phyloP scores from a whole-genome alignment of 2,797 vertebrate species.

The Picus viridis region DNA sequence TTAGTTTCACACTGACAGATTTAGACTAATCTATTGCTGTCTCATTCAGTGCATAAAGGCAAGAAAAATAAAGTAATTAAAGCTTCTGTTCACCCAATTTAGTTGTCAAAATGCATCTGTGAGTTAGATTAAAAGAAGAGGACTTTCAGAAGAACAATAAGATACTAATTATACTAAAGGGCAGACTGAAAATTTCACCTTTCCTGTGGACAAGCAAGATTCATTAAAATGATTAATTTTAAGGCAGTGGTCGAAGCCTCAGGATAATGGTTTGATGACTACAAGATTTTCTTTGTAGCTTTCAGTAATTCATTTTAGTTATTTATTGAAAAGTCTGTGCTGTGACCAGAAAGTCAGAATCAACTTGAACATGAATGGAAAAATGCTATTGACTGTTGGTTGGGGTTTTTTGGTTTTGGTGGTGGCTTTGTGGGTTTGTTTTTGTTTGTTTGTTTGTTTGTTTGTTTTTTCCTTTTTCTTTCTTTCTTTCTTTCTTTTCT shows the following conservation, averaged over 20 bases:
- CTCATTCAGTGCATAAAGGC: neutral
- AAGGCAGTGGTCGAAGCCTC: neutral
- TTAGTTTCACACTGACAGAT: conserved; percentile 1
- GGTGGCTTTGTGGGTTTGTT: too few relatives aligned
- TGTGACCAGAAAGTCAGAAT: neutral
- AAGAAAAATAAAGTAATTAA: conserved; percentile 49
- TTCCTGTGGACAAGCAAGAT: conserved; percentile 2
- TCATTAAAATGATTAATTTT: neutral
- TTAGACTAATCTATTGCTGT: conserved; percentile 1
- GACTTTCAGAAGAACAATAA: conserved; percentile 2
- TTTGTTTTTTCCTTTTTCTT: neutral
- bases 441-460: neutral
- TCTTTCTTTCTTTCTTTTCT: neutral
- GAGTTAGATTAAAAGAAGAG: conserved; percentile 12
- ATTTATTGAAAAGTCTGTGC: neutral
- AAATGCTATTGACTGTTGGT: neutral
- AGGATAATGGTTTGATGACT: neutral
- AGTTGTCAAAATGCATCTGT: conserved; percentile 14
- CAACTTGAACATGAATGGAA: neutral
- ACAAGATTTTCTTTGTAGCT: neutral
- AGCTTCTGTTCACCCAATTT: conserved; percentile 23
- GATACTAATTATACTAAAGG: conserved; percentile 10
- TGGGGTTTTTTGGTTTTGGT: too few relatives aligned
- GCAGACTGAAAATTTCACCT: conserved; percentile 23
- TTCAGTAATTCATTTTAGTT: neutral